phyloP scores from a whole-genome alignment of 2,888 invertebrate species.

The Stenchaetothrips biformis region DNA sequence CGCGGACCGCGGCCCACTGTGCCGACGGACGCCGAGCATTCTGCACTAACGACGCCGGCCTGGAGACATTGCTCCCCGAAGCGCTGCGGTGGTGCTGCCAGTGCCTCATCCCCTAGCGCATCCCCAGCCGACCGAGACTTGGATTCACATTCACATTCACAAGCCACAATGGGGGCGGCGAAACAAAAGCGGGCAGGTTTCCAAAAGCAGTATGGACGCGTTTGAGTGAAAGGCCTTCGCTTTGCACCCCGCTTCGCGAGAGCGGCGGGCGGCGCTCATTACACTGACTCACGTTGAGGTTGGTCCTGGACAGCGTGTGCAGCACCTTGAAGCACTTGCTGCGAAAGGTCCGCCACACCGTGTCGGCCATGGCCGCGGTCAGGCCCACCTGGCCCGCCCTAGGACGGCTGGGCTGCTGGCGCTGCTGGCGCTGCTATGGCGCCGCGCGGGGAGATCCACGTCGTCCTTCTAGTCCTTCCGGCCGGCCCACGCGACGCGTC shows the following conservation, averaged over 20 bases:
- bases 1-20: neutral
- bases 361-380: neutral
- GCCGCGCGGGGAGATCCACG: too few species aligned
- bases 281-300: neutral
- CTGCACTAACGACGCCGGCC: neutral
- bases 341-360: neutral
- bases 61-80: neutral
- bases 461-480: too few species aligned
- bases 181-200: neutral
- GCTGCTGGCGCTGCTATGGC: too few species aligned
- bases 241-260: neutral
- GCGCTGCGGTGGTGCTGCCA: neutral
- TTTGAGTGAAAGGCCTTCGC: neutral
- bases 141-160: neutral
- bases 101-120: neutral
- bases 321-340: constrained; percentile 11
- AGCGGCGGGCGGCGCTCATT: neutral
- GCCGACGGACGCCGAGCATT: neutral
- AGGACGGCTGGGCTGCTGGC: too few species aligned
- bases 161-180: neutral
- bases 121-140: neutral
- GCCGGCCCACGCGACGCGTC: too few species aligned
- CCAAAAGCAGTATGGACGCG: neutral
- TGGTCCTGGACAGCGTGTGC: neutral
- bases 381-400: too few species aligned